These are phyloP conservation scores for Rotaria magnacalcarata DNA, from an alignment of 2,888 invertebrate species.

Conservation along the genomic window DNA sequence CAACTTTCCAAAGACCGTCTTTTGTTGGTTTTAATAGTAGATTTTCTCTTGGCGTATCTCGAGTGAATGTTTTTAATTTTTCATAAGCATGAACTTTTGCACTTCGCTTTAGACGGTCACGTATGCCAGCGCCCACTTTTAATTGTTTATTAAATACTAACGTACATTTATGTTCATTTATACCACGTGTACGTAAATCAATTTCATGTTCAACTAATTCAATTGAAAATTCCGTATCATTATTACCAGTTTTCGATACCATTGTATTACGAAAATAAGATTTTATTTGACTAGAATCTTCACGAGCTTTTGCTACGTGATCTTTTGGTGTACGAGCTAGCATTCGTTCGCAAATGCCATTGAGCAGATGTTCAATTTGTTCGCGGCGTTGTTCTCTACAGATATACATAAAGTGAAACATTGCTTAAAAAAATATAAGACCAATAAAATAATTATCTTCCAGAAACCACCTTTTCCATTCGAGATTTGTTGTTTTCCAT, in stretches of 20 bases:
- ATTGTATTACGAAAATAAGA: not conserved
- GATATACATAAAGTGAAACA: not conserved
- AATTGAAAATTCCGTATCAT: not conserved
- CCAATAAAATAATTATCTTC: no score
- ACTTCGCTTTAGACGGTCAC: not conserved
- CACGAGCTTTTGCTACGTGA: not conserved
- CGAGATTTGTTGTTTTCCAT: no score
- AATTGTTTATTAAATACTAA: slow-evolving; percentile 3
- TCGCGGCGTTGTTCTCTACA: not conserved
- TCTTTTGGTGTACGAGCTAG: not conserved
- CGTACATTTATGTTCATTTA: not conserved
- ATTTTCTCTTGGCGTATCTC: not conserved
- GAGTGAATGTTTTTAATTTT: not conserved
- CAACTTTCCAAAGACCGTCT: not conserved
- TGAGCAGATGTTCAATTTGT: not conserved
- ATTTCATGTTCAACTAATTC: slow-evolving; percentile 18
- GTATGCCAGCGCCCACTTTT: not conserved
- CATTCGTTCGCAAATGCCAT: not conserved
- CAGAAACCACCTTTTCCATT: no score
- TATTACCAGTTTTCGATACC: not conserved
- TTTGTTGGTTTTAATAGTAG: not conserved
- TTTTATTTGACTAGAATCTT: slow-evolving; percentile 29
- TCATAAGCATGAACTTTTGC: not conserved
- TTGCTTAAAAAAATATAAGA: no score
- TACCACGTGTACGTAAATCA: not conserved